Evolutionary conservation across 2,113 vertebrate species (phyloP), one percentile per base, ranked within the genome.

Genomic region (Nesogale talazaci): DNA sequence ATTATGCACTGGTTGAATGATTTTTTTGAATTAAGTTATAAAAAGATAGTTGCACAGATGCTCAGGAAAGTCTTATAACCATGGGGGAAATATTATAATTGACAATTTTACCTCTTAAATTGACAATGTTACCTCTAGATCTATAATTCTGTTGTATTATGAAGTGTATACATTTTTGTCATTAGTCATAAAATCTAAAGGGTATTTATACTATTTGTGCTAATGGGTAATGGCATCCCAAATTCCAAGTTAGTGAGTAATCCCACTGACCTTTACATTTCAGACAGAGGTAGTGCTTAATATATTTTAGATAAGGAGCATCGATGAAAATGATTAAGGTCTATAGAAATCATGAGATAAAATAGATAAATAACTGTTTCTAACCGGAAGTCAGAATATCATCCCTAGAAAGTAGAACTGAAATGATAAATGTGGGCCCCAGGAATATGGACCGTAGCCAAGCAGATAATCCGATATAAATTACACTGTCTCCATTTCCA

Each of bases 401-500:
- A 69, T 77, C 52, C 67, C 8, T 80, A 59, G 17, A 2, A 89
- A 90, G 40, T 40, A 67, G 80, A 94, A 88, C 91, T 14, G 67
- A 89, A 88, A 90, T 86, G 74, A 90, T 67, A 90, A 92, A 94
- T 92, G 75, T 83, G 46, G 61, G 78, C 77, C 82, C 34, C 88
- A n/a, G 34, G 86, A 87, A 96, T 76, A 59, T 80, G 76, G 91
- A 42, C 3, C 29, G 10, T 31, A 83, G 2, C 14, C 77, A 36
- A 23, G 7, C 83, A 86, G 74, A 93, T 85, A 57, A 57, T 84
- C 46, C 90, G 79, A 70, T 75, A 93, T 38, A 67, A 78, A 96
- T 95, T 96, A 70, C 23, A 90, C 90, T 91, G 67, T 90, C 40
- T 95, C 61, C 16, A 81, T 92, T 96, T 96, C 84, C 93, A 92